Percentiles rank a stretch among this genome's conserved stretches.
Conservation (phyloP, 2,888 invertebrate genomes). For the Drosophila silvestris region DNA sequence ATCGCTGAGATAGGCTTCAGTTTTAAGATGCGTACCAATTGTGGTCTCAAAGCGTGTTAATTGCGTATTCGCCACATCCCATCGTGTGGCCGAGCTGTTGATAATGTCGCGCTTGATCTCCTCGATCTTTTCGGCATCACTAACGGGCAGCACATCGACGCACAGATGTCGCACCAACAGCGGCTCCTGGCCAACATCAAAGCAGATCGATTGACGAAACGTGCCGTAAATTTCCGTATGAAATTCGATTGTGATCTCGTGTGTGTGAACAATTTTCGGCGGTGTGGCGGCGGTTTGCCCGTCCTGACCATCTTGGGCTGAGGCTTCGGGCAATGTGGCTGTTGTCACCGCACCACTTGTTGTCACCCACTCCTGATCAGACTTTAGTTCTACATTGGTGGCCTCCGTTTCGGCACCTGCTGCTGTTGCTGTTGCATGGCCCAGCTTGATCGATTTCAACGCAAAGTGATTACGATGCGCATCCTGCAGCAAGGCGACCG, state of each 20-base stretch:
- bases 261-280: slow-evolving; percentile 73
- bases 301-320: slow-evolving; percentile 29
- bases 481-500: slow-evolving; percentile 90
- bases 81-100: slow-evolving; percentile 88
- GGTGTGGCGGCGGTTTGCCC: slow-evolving; percentile 13
- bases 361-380: slow-evolving; percentile 87
- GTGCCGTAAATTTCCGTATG: slow-evolving; percentile 91
- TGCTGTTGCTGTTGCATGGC: slow-evolving; percentile 36
- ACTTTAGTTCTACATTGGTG: slow-evolving; percentile 84
- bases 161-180: slow-evolving; percentile 89
- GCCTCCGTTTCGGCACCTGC: slow-evolving; percentile 22
- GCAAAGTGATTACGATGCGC: slow-evolving; percentile 89
- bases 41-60: slow-evolving; percentile 87
- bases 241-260: slow-evolving; percentile 87
- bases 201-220: slow-evolving; percentile 91
- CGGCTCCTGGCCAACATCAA: slow-evolving; percentile 90
- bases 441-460: slow-evolving; percentile 86
- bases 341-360: slow-evolving; percentile 49
- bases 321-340: slow-evolving; percentile 17
- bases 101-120: slow-evolving; percentile 88
- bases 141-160: slow-evolving; percentile 91
- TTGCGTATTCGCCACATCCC: slow-evolving; percentile 87
- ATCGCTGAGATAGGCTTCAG: slow-evolving; percentile 85
- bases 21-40: slow-evolving; percentile 86
- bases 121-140: slow-evolving; percentile 88